A percentile compares a stretch with the other conserved stretches of the same genome.
Evolutionary conservation across 2,113 vertebrate species (phyloP).

Genomic region (Puffinus mauretanicus): DNA sequence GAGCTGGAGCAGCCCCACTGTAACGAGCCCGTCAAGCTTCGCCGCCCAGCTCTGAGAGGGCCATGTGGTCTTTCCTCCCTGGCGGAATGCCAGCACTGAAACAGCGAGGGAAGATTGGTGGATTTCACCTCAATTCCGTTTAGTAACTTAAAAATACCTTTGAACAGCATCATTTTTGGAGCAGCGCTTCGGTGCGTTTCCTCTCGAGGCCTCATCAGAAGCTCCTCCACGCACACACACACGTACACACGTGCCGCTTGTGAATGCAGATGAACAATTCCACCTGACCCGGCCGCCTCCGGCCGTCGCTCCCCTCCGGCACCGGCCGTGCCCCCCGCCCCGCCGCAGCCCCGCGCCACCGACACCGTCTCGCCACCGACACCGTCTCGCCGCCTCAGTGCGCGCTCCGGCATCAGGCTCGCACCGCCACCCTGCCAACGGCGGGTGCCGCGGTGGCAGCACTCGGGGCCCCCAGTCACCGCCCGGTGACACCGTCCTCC

Average conservation of each 20-base stretch:
- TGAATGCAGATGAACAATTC: not conserved
- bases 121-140: not conserved
- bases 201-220: not conserved
- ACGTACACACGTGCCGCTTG: no score
- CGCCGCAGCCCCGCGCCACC: not conserved
- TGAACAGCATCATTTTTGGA: fast-evolving
- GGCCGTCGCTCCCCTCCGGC: not conserved
- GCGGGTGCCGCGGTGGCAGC: not conserved
- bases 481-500: not conserved
- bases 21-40: fast-evolving
- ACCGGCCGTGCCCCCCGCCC: not conserved
- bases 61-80: fast-evolving
- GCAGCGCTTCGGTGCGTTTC: fast-evolving
- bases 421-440: not conserved
- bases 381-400: not conserved
- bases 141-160: not conserved
- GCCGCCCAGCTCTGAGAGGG: fast-evolving
- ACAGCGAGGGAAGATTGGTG: fast-evolving
- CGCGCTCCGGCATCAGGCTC: not conserved
- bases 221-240: not conserved
- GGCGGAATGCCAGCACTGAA: fast-evolving
- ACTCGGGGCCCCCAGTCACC: not conserved
- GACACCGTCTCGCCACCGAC: no score
- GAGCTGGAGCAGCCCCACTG: fast-evolving
- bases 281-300: not conserved